Evolutionary conservation across 2,888 invertebrate genomes (phyloP).

Genomic region (Abrostola tripartita): DNA sequence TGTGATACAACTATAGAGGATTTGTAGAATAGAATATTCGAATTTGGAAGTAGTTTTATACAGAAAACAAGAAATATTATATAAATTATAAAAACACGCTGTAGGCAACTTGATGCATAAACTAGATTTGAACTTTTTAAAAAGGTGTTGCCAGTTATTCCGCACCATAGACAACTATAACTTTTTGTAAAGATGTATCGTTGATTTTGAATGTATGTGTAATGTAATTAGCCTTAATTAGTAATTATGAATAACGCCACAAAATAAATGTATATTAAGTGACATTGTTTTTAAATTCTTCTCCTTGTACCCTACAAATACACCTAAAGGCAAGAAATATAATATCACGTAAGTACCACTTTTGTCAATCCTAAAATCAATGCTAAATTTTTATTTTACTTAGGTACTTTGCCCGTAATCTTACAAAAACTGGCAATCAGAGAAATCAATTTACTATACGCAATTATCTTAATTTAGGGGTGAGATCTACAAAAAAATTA

Average conservation of each 20-base stretch:
- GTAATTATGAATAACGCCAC: constrained; percentile 66
- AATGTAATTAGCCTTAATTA: constrained; percentile 60
- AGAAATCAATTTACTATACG: no score
- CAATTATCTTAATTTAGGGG: no score
- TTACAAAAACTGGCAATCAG: no score
- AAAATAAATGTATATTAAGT: constrained; percentile 70
- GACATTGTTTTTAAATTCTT: constrained; percentile 37
- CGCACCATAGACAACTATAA: constrained; percentile 32
- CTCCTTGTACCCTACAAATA: constrained; percentile 5
- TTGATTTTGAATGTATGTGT: constrained; percentile 57
- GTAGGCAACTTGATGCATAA: background rate
- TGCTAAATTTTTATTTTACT: no score
- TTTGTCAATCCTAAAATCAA: no score
- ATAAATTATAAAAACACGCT: background rate
- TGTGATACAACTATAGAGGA: background rate
- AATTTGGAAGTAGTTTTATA: background rate
- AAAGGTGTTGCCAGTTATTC: constrained; percentile 45
- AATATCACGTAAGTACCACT: no score
- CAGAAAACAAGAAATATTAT: constrained; percentile 1
- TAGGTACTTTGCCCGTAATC: no score
- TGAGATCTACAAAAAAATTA: no score
- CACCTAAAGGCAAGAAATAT: no score
- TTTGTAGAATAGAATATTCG: background rate
- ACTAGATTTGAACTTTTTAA: constrained; percentile 11
- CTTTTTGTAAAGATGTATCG: constrained; percentile 52